Base-by-base conservation (phyloP, 2,113 vertebrate genomes). In the Tichodroma muraria region DNA sequence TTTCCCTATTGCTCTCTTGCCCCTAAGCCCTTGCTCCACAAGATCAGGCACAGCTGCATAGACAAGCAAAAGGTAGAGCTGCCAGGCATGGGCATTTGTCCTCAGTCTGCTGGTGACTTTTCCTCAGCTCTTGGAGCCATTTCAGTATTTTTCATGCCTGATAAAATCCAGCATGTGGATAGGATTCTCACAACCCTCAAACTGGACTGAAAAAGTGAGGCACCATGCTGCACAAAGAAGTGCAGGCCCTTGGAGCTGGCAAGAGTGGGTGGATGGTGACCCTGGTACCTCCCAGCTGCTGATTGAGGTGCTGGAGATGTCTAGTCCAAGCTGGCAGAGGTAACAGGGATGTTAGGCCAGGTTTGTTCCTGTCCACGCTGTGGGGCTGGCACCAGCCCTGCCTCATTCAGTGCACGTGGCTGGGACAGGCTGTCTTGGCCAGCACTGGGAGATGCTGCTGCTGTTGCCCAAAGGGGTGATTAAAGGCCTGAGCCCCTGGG, bases 301-400 rank as follows among this genome's bases (percentile, higher is more conserved):
- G 13, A 10, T 0, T 31, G 33, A 70, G 21, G 44, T 59, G 49
- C 15, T 82, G 47, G n/a, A 85, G 31, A 27, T 53, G 44, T 40
- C 53, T 50, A 17, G 13, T 65, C 31, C 20, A 30, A 72, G 68
- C 14, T 17, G 8, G n/a, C 11, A 60, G 30, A 83, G 27, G 4
- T 57, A 78, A 57, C 16, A 10, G 60, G 57, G 61, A 18, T 14
- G 2, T 57, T 61, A 52, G 24, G 50, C 30, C 30, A 27, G 20
- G 52, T 57, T n/a, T n/a, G n/a, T n/a, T 90, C 17, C 38, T 54
- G 35, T 68, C 53, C 33, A 20, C 0, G 0, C 12, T 0, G 0
- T n/a, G 50, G 6, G 22, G 17, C 23, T 79, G 47, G 33, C 44
- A 89, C 18, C 37, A 66, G 57, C 42, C 35, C 49, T 71, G 38